phyloP scores from a whole-genome alignment of 1,140 invertebrate genomes.

The Drosophila rufa region DNA sequence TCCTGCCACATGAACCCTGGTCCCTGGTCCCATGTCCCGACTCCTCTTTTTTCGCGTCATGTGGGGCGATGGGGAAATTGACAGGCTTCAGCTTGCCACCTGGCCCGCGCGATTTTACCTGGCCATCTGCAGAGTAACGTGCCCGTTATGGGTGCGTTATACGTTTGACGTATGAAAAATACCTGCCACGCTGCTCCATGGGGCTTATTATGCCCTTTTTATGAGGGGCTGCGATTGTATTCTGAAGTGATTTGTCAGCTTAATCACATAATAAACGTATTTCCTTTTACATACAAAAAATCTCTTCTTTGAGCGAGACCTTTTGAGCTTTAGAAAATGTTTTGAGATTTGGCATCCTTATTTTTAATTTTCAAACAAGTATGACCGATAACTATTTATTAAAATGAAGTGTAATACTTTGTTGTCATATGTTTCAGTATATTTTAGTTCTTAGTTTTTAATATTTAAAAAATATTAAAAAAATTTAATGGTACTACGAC shows the following conservation, averaged over 20 bases:
- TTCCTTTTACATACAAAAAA: background rate
- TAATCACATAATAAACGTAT: background rate
- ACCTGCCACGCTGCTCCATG: conserved; percentile 19
- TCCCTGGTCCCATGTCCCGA: conserved; percentile 1
- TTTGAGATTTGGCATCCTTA: too few species aligned
- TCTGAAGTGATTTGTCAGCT: background rate
- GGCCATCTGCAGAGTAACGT: conserved; percentile 21
- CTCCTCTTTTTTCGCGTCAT: conserved; percentile 26
- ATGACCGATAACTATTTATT: background rate
- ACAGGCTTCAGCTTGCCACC: conserved; percentile 42
- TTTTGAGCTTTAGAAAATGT: too few species aligned
- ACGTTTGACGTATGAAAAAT: conserved; percentile 36
- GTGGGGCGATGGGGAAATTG: conserved; percentile 39
- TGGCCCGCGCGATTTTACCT: conserved; percentile 22
- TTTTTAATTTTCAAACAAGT: too few species aligned
- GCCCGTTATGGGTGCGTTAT: conserved; percentile 30
- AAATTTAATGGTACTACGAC: too few species aligned
- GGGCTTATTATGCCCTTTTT: conserved; percentile 32
- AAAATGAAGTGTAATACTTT: too few species aligned
- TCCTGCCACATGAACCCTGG: conserved; percentile 13
- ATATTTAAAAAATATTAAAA: too few species aligned
- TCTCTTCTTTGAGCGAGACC: background rate
- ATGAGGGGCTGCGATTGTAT: background rate
- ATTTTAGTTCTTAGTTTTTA: too few species aligned
- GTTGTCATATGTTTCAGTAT: too few species aligned